Base-by-base conservation (phyloP, 2,797 vertebrate genomes). In the Delichon dasypus region DNA sequence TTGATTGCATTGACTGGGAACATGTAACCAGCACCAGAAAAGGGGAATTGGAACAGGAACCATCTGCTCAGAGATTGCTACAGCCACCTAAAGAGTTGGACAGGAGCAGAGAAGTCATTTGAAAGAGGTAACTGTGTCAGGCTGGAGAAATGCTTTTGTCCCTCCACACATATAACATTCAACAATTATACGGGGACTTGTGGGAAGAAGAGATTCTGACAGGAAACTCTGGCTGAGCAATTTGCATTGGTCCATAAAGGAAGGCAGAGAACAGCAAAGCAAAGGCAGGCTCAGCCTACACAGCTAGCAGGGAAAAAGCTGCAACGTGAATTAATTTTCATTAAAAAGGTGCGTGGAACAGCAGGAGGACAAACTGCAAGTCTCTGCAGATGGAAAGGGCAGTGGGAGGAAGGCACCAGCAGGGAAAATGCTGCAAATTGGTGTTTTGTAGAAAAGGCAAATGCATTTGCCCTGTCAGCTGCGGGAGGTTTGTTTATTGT, bases 281-380 rank as follows among this genome's bases (percentile, higher is more conserved):
- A 13, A 51, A 45, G 17, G 25, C 27, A 86, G 54, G 38, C 62
- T 77, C 64, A 50, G 70, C 78, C 73, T 48, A 71, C 68, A 36
- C 30, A 76, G 23, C 85, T 87, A 65, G 72, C 64, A 61, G 71
- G 67, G 32, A 67, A 93, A 94, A 64, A 60, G 54, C 82, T 88
- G 82, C 64, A 76, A 9, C 50, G 8, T 55, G 80, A 94, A 93
- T 93, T 90, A 92, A 90, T 94, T 93, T 85, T 95, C 89, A 92
- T 93, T 85, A 84, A 84, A 89, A 92, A 94, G 77, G 36, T 89
- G 50, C 3, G 4, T 65, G 62, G 38, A 91, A 29, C 90, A 92
- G 85, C 86, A 58, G 72, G 66, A 95, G 71, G 68, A 67, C n/a
- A 80, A 79, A 64, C 40, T 34, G 47, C 57, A 86, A 64, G 7